Base-by-base conservation (phyloP, 2,113 vertebrate species). In the Oryzias curvinotus region DNA sequence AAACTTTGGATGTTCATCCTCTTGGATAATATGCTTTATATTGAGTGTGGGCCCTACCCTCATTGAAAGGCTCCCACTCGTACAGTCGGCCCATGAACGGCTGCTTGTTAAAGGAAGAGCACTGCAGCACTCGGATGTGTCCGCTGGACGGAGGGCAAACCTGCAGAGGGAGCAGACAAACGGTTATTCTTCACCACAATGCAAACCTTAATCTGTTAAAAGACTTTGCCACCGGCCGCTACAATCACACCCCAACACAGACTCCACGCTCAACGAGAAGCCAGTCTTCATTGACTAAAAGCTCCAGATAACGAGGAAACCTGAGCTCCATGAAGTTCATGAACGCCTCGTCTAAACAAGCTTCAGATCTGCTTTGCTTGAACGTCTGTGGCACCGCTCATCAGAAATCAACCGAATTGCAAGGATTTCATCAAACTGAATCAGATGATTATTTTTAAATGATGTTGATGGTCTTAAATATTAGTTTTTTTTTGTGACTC, bases 11-110 rank as follows among this genome's bases (percentile, higher is more conserved):
- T 30, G 28, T 30, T 30, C 28, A 36, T 36, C 36, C 8, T 13
- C 36, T 36, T 12, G 36, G 8, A 13, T 12, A 12, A 36, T 12
- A 12, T 36, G 8, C 8, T 12, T 36, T 36, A 1, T 3, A 12
- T 12, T 10, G 36, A 36, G 36, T 36, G 36, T 47, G 8, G 10
- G n/a, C 52, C 75, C 87, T 93, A 98, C 97, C 96, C 84, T 98
- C 97, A 30, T 92, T 93, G 83, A 99, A 98, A 41, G 96, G 95
- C 28, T 98, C 96, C 97, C 97, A 99, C 71, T 98, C 91, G 66
- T 99, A 99, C 76, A 96, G 89, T 52, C 95, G 89, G 43, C 97
- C 96, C 97, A 98, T 97, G 90, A 99, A 99, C 14, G 94, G 95
- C 65, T 94, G 94, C 84, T 90, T 95, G 90, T 99, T 95, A 89